phyloP scores from a whole-genome alignment of 2,113 vertebrate species.

The Globicephala melas region DNA sequence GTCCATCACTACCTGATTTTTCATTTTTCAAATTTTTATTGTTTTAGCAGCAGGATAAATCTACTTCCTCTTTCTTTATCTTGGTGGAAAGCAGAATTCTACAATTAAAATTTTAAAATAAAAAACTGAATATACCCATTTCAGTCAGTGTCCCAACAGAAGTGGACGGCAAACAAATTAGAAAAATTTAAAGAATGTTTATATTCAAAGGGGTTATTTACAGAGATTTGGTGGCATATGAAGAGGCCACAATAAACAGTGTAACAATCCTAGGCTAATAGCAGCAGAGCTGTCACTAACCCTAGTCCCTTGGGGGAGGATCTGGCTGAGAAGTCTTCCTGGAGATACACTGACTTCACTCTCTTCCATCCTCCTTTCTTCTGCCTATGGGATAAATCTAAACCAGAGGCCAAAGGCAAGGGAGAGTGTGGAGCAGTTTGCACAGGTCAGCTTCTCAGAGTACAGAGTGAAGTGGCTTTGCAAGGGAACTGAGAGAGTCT shows the following conservation, averaged over 20 bases:
- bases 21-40: neutral
- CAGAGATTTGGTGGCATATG: neutral
- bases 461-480: neutral
- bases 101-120: neutral
- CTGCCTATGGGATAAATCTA: neutral
- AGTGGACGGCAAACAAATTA: neutral
- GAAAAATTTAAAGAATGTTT: neutral
- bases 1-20: neutral
- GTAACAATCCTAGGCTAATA: neutral
- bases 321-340: neutral
- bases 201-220: neutral
- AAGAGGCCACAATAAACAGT: neutral
- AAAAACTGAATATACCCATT: neutral
- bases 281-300: neutral
- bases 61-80: neutral
- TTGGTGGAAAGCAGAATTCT: neutral
- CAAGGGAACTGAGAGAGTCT: neutral
- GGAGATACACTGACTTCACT: neutral
- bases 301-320: neutral
- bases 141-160: neutral
- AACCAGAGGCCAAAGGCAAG: neutral
- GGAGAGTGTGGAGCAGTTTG: neutral
- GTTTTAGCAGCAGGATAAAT: neutral
- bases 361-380: neutral
- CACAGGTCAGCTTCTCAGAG: neutral